These are phyloP conservation scores for Philaenus spumarius DNA, from an alignment of 1,140 invertebrate genomes.

Conservation along the genomic window DNA sequence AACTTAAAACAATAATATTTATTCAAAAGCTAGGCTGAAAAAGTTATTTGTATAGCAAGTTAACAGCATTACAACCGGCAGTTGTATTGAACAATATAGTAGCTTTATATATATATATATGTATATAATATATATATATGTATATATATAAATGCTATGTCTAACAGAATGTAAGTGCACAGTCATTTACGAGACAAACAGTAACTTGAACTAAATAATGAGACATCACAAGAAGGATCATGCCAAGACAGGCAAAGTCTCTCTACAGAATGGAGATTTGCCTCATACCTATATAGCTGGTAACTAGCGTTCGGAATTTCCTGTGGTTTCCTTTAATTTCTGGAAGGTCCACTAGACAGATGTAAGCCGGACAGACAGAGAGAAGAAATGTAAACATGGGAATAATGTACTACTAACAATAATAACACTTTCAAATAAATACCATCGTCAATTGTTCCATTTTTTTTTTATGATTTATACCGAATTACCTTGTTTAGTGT, in stretches of 20 bases:
- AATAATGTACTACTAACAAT: too few species aligned
- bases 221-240: too few species aligned
- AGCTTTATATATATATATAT: background rate
- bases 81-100: too few species aligned
- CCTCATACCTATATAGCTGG: constrained; percentile 90
- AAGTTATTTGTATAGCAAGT: constrained; percentile 18
- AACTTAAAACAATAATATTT: background rate
- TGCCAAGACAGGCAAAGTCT: too few species aligned
- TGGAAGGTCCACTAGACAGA: constrained; percentile 78
- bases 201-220: constrained; percentile 4
- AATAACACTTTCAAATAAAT: too few species aligned
- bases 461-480: too few species aligned
- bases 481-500: too few species aligned
- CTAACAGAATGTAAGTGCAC: background rate
- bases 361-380: constrained; percentile 27
- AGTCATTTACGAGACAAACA: constrained; percentile 24
- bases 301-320: constrained; percentile 96
- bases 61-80: background rate
- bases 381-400: constrained; percentile 21
- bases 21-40: background rate
- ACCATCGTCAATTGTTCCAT: too few species aligned
- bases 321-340: constrained; percentile 96
- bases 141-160: background rate
- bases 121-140: background rate
- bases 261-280: too few species aligned